phyloP scores from a whole-genome alignment of 53 echinoderm and acorn worm species.

The Henricia sp. region DNA sequence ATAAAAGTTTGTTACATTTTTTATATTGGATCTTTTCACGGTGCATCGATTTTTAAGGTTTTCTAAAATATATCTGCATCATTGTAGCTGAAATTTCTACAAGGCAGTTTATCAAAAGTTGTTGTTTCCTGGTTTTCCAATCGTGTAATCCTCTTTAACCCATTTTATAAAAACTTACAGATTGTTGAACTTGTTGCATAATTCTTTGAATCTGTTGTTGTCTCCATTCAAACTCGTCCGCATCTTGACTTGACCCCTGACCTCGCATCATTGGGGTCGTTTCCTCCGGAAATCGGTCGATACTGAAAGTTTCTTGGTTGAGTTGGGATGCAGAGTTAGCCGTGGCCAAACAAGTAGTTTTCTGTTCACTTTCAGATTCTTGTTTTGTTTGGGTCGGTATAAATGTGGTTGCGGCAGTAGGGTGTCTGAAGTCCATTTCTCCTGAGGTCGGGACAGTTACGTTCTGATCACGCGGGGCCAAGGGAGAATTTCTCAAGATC shows the following conservation, averaged over 20 bases:
- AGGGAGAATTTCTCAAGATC: slow-evolving; percentile 35
- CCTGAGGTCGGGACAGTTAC: slow-evolving; percentile 15
- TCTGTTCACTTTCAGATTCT: slow-evolving; percentile 38
- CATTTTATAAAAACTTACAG: slow-evolving; percentile 55
- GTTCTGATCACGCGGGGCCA: slow-evolving; percentile 60
- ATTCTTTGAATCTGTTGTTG: slow-evolving; percentile 69
- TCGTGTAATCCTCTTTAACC: neutral
- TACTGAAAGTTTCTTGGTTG: slow-evolving; percentile 31
- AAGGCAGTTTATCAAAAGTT: no score
- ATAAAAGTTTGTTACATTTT: neutral
- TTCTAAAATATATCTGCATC: neutral
- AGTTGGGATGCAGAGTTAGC: slow-evolving; percentile 9
- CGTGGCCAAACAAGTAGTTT: slow-evolving; percentile 16
- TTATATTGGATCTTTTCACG: neutral
- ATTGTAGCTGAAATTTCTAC: no score
- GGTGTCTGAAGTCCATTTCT: neutral
- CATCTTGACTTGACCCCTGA: slow-evolving; percentile 29
- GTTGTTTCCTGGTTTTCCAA: neutral
- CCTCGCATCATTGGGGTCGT: slow-evolving; percentile 25
- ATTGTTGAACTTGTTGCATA: slow-evolving; percentile 72
- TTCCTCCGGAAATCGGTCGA: slow-evolving; percentile 34
- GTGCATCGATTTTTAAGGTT: no score
- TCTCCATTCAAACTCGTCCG: slow-evolving; percentile 64
- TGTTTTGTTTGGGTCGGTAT: slow-evolving; percentile 9
- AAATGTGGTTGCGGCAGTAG: neutral